phyloP scores from a whole-genome alignment of 92 coral and sea anemone genomes.

The Epizoanthus fatuus region DNA sequence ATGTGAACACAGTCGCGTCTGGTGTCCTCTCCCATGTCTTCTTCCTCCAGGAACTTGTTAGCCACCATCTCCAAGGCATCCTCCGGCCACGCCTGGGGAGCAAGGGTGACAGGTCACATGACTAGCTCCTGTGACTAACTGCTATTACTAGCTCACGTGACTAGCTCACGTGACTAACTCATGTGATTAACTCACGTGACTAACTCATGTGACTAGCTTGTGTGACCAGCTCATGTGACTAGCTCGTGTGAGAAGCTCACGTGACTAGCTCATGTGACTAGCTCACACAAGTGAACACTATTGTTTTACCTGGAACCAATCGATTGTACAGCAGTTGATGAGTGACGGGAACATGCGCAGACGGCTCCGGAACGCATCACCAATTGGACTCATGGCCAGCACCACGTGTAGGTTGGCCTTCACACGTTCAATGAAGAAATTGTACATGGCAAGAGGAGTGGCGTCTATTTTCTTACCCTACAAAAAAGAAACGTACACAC shows the following conservation, averaged over 20 bases:
- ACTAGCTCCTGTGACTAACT: too few species aligned
- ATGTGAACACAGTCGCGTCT: slow-evolving; percentile 93
- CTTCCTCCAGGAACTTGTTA: slow-evolving; percentile 97
- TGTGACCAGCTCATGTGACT: too few species aligned
- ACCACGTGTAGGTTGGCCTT: slow-evolving; percentile 96
- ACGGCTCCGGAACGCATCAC: slow-evolving; percentile 97
- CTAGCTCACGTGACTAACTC: too few species aligned
- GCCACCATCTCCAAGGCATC: slow-evolving; percentile 99
- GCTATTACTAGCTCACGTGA: too few species aligned
- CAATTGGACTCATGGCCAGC: slow-evolving; percentile 99
- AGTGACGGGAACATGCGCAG: slow-evolving; percentile 99
- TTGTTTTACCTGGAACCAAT: slow-evolving; percentile 96
- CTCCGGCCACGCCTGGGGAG: slow-evolving; percentile 97
- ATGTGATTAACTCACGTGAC: too few species aligned
- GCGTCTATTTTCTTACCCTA: slow-evolving; percentile 99
- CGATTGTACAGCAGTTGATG: slow-evolving; percentile 99
- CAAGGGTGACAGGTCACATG: too few species aligned
- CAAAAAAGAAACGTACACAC: neutral
- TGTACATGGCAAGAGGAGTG: slow-evolving; percentile 99
- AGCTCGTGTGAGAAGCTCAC: too few species aligned
- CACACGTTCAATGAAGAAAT: slow-evolving; percentile 97
- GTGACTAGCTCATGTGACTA: neutral
- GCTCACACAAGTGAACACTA: neutral
- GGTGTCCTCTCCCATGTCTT: slow-evolving; percentile 89
- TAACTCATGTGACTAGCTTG: too few species aligned